Percentiles rank a stretch among this genome's conserved stretches.
phyloP scores from a whole-genome alignment of 2,113 vertebrate genomes.

The Saimiri boliviensis region DNA sequence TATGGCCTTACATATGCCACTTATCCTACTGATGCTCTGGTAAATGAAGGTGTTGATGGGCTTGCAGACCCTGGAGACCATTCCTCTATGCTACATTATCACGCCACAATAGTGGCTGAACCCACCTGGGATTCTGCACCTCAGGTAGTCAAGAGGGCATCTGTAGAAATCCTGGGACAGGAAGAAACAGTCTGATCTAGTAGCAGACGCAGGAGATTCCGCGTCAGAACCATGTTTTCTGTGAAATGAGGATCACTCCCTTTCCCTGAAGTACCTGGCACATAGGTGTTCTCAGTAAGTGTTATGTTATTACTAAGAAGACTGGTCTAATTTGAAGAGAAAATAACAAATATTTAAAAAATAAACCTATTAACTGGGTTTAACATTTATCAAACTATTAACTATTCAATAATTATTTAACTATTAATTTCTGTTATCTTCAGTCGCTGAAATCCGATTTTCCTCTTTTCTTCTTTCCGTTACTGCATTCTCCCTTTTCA shows the following conservation, averaged over 20 bases:
- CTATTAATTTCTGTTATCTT: background rate
- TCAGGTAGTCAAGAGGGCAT: background rate
- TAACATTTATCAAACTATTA: background rate
- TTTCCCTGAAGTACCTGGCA: background rate
- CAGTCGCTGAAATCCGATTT: background rate
- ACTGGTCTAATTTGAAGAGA: background rate
- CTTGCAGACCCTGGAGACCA: background rate
- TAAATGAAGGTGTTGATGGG: background rate
- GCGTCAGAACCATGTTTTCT: background rate
- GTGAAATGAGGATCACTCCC: no score
- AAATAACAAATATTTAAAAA: background rate
- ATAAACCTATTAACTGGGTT: background rate
- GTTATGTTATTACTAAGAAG: background rate
- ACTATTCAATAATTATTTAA: background rate
- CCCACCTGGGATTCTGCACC: no score
- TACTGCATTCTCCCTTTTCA: background rate
- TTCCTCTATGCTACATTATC: no score
- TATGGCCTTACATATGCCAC: background rate
- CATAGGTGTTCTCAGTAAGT: background rate
- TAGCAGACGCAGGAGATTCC: background rate
- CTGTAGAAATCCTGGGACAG: background rate
- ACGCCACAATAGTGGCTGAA: no score
- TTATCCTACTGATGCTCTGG: background rate
- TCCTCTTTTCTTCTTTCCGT: background rate
- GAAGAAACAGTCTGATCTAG: background rate